These are phyloP conservation scores for Atta colombica DNA, from an alignment of 1,140 invertebrate species.

Conservation along the genomic window DNA sequence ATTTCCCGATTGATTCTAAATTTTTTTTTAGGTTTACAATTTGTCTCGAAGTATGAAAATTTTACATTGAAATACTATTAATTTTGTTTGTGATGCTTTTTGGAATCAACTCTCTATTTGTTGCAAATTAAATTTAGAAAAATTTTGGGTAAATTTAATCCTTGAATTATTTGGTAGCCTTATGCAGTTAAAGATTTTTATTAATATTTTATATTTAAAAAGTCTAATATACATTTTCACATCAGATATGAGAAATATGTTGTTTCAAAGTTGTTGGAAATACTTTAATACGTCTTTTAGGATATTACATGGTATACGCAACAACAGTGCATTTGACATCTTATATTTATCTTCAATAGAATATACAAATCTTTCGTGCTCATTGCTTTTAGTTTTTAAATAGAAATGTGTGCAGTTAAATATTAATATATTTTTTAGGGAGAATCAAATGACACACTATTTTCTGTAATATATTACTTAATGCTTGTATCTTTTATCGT, in stretches of 20 bases:
- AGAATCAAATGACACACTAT: no score
- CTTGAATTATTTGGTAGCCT: not conserved
- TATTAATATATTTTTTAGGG: constrained; percentile 14
- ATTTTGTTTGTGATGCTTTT: not conserved
- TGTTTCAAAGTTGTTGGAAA: constrained; percentile 78
- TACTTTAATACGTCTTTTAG: constrained; percentile 77
- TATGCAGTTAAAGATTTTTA: not conserved
- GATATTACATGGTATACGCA: constrained; percentile 76
- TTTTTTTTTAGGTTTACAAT: not conserved
- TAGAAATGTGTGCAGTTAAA: not conserved
- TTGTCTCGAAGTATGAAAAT: not conserved
- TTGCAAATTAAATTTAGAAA: constrained; percentile 6
- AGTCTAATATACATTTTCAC: not conserved
- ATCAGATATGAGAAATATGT: constrained; percentile 69
- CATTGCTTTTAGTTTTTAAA: no score
- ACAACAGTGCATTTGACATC: not conserved
- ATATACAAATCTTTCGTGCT: constrained; percentile 21
- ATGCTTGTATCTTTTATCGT: no score
- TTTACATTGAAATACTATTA: not conserved
- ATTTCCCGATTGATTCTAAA: not conserved
- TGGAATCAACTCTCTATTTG: not conserved
- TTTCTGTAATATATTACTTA: no score
- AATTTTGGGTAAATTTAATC: not conserved
- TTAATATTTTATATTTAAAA: not conserved
- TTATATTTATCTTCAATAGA: constrained; percentile 41